These are phyloP conservation scores for Platysternon megacephalum DNA, from an alignment of 2,113 vertebrate genomes.

Conservation along the genomic window DNA sequence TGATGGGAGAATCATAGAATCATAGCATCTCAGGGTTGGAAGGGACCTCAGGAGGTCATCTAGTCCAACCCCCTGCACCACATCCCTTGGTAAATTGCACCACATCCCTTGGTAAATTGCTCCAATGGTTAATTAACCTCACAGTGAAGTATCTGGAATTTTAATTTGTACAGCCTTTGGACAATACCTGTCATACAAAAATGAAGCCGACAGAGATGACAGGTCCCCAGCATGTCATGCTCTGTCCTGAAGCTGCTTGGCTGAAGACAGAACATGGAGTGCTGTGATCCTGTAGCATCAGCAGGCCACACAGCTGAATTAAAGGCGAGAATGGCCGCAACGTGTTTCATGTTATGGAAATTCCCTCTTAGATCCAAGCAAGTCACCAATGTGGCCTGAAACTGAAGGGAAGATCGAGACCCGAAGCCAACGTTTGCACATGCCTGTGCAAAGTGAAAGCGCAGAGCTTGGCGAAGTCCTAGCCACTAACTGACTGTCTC, in stretches of 20 bases:
- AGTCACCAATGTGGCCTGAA: not conserved
- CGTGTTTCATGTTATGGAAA: not conserved
- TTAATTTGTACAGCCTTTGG: not conserved
- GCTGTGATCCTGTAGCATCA: not conserved
- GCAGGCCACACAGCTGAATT: too few species aligned
- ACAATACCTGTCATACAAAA: not conserved
- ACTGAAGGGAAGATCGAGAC: not conserved
- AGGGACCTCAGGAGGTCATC: too few species aligned
- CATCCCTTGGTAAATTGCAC: too few species aligned
- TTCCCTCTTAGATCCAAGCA: not conserved
- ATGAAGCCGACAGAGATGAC: not conserved
- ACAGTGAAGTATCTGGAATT: not conserved
- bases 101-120: not conserved
- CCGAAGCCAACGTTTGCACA: not conserved
- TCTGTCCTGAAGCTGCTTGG: rapidly evolving
- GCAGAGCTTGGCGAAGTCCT: not conserved
- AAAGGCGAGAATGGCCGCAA: not conserved
- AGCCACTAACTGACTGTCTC: not conserved
- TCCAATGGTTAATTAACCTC: not conserved
- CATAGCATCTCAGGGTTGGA: too few species aligned
- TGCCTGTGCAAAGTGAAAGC: not conserved
- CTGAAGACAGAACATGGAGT: not conserved
- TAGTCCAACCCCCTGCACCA: too few species aligned
- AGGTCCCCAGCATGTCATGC: not conserved
- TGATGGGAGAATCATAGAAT: not conserved